A percentile compares a stretch with the other conserved stretches of the same genome.
Conservation (phyloP, 2,797 vertebrate species). For the Sebastes minor region DNA sequence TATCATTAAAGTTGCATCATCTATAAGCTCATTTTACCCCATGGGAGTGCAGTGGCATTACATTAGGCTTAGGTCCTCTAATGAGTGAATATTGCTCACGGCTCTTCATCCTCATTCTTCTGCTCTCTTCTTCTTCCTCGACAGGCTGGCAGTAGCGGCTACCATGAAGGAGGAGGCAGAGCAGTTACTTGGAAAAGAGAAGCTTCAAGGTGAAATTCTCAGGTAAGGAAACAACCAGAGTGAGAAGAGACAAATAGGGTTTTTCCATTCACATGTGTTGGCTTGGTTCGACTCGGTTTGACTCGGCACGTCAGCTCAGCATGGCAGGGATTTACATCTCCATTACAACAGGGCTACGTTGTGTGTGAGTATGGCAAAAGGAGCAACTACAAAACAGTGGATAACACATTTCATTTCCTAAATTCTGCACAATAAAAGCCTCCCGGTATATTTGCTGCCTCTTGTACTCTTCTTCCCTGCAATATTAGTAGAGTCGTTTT, state of each 20-base stretch:
- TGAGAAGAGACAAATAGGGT: neutral
- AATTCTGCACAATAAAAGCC: no score
- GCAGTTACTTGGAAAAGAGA: slow-evolving; percentile 75
- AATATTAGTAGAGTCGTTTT: no score
- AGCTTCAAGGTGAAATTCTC: slow-evolving; percentile 69
- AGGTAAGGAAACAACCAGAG: slow-evolving; percentile 77
- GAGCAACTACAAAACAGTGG: no score
- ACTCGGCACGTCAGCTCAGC: no score
- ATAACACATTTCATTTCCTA: no score
- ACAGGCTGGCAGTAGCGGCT: slow-evolving; percentile 66
- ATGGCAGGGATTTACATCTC: no score
- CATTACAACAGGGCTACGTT: no score
- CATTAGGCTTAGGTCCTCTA: slow-evolving; percentile 24
- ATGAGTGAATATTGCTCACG: slow-evolving; percentile 24
- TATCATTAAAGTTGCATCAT: slow-evolving; percentile 53
- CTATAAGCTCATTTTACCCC: slow-evolving; percentile 46
- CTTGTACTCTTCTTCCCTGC: no score
- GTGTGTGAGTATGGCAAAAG: no score
- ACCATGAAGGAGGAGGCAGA: slow-evolving; percentile 68
- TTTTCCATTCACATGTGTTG: no score
- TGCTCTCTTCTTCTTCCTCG: neutral
- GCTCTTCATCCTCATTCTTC: slow-evolving; percentile 13
- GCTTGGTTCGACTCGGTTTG: no score
- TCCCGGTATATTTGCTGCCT: no score
- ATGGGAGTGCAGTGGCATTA: slow-evolving; percentile 33